These are phyloP conservation scores for Cossypha niveicapilla DNA, from an alignment of 2,797 vertebrate genomes.

Conservation along the genomic window DNA sequence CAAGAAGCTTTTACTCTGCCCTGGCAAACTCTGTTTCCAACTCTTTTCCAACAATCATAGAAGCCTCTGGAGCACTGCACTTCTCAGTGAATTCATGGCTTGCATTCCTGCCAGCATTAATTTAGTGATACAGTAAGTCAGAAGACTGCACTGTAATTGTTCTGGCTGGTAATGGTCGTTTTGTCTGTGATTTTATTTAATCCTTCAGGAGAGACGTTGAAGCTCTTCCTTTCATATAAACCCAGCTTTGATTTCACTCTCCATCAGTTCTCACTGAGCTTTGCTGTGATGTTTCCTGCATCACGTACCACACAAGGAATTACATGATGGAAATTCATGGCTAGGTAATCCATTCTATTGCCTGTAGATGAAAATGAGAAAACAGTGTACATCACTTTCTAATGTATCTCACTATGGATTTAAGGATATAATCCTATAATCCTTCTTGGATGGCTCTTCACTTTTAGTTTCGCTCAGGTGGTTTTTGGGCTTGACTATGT, in stretches of 20 bases:
- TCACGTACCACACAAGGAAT: neutral
- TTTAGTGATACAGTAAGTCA: neutral
- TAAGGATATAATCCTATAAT: constrained; percentile 30
- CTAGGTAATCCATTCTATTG: neutral
- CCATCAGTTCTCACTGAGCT: neutral
- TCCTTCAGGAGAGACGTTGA: neutral
- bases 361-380: constrained; percentile 22
- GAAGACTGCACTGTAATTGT: neutral
- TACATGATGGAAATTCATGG: constrained; percentile 5
- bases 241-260: neutral
- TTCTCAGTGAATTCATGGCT: neutral
- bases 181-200: neutral
- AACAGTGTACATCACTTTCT: neutral
- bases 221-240: neutral
- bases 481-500: neutral
- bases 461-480: neutral
- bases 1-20: neutral
- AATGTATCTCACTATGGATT: neutral
- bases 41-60: neutral
- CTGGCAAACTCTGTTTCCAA: neutral
- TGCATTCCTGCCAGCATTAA: neutral
- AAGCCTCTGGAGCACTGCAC: neutral
- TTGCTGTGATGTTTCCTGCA: neutral
- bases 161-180: neutral
- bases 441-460: neutral